These are phyloP conservation scores for Diloba caeruleocephala DNA, from an alignment of 2,888 invertebrate species.

Conservation along the genomic window DNA sequence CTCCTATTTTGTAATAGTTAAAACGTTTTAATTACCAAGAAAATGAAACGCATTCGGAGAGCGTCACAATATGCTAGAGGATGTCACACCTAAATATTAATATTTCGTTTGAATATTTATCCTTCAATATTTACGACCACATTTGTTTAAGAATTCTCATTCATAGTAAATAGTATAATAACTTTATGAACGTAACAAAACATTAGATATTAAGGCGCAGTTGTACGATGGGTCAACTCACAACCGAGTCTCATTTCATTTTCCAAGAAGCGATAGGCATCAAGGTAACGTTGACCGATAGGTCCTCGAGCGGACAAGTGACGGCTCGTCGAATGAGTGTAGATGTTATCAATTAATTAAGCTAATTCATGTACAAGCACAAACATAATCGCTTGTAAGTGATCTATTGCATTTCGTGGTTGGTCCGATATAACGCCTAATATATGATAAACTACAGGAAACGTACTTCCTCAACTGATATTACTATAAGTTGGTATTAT, in stretches of 20 bases:
- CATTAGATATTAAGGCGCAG: constrained; percentile 1
- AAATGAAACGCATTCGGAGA: background rate
- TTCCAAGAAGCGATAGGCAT: constrained; percentile 12
- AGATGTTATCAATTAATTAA: constrained; percentile 41
- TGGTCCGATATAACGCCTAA: constrained; percentile 13
- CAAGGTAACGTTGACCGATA: constrained; percentile 10
- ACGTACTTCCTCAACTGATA: constrained; percentile 38
- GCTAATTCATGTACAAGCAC: constrained; percentile 38
- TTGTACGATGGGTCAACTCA: background rate
- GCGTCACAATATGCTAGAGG: constrained; percentile 11
- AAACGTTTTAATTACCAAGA: background rate
- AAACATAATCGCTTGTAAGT: constrained; percentile 11
- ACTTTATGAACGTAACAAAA: background rate
- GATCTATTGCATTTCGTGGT: constrained; percentile 28
- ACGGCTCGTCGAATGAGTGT: background rate
- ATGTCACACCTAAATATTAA: constrained; percentile 1
- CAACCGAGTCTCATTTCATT: constrained; percentile 9
- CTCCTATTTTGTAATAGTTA: too few relatives aligned
- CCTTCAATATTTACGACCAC: too few relatives aligned
- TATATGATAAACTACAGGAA: constrained; percentile 29
- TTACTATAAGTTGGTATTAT: constrained; percentile 5
- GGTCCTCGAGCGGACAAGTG: background rate
- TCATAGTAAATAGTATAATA: background rate
- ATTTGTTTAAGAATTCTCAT: too few relatives aligned
- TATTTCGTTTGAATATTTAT: too few relatives aligned